phyloP scores from a whole-genome alignment of 2,888 invertebrate genomes.

The Drosophila kuntzei region DNA sequence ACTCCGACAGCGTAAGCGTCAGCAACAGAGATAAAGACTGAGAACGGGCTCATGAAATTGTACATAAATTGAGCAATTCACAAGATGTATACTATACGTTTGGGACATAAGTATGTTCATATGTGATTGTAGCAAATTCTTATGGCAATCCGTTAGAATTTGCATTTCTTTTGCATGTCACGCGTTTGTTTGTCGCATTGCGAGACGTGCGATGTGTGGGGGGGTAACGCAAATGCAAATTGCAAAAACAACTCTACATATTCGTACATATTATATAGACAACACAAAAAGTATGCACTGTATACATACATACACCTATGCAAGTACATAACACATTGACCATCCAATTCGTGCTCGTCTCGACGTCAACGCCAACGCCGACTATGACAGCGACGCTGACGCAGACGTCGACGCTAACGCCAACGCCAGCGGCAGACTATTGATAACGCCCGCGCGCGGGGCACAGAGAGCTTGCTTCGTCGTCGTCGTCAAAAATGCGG shows the following conservation, averaged over 20 bases:
- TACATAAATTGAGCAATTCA: conserved; percentile 37
- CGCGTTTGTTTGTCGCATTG: conserved; percentile 47
- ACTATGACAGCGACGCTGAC: neutral
- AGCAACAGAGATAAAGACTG: conserved; percentile 15
- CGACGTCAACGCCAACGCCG: conserved; percentile 24
- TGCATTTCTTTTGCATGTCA: conserved; percentile 65
- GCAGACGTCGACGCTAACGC: conserved; percentile 16
- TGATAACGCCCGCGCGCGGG: conserved; percentile 56
- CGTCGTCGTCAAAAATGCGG: conserved; percentile 71
- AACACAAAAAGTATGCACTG: conserved; percentile 54
- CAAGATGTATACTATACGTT: conserved; percentile 29
- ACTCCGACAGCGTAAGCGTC: conserved; percentile 1
- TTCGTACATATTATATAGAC: conserved; percentile 9
- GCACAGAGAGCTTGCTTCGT: conserved; percentile 30
- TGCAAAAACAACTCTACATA: conserved; percentile 36
- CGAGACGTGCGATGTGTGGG: conserved; percentile 5
- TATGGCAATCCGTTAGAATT: conserved; percentile 33
- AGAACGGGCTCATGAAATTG: conserved; percentile 13
- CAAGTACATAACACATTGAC: conserved; percentile 42
- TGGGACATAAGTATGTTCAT: conserved; percentile 1
- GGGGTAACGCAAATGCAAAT: conserved; percentile 32
- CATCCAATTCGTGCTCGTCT: conserved; percentile 54
- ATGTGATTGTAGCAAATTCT: conserved; percentile 15
- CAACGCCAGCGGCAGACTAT: conserved; percentile 31
- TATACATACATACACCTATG: conserved; percentile 27